phyloP scores from a whole-genome alignment of 2,888 invertebrate genomes.

The Acheta domesticus region DNA sequence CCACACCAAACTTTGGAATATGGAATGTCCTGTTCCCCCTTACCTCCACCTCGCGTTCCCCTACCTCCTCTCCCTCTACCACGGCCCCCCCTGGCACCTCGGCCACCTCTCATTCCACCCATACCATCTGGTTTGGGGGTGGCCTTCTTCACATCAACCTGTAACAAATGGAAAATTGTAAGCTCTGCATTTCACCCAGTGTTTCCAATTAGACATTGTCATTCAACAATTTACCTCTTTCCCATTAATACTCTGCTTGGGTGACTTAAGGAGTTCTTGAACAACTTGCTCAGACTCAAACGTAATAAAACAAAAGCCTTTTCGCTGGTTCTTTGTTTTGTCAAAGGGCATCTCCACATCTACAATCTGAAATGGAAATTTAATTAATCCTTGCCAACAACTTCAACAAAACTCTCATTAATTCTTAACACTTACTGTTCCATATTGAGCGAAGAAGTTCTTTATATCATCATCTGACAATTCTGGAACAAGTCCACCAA shows the following conservation, averaged over 20 bases:
- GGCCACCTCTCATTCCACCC: constrained; percentile 60
- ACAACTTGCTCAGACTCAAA: constrained; percentile 94
- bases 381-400: background rate
- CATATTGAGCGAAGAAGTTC: constrained; percentile 87
- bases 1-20: constrained; percentile 9
- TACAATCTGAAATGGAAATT: constrained; percentile 63
- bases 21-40: constrained; percentile 24
- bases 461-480: constrained; percentile 92
- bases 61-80: constrained; percentile 65
- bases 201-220: background rate
- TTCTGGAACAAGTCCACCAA: constrained; percentile 90
- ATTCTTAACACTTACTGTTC: constrained; percentile 67
- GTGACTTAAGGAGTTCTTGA: constrained; percentile 83
- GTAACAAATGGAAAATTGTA: constrained; percentile 37
- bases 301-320: constrained; percentile 96
- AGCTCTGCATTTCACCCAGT: constrained; percentile 19
- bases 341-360: constrained; percentile 97
- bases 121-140: constrained; percentile 83
- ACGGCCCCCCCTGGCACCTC: constrained; percentile 56
- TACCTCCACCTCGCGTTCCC: constrained; percentile 57
- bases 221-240: constrained; percentile 67
- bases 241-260: constrained; percentile 88
- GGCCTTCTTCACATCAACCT: constrained; percentile 93
- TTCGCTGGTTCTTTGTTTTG: constrained; percentile 93
- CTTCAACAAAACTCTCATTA: background rate